phyloP scores from a whole-genome alignment of 2,888 invertebrate species.

The Tridacna crocea region DNA sequence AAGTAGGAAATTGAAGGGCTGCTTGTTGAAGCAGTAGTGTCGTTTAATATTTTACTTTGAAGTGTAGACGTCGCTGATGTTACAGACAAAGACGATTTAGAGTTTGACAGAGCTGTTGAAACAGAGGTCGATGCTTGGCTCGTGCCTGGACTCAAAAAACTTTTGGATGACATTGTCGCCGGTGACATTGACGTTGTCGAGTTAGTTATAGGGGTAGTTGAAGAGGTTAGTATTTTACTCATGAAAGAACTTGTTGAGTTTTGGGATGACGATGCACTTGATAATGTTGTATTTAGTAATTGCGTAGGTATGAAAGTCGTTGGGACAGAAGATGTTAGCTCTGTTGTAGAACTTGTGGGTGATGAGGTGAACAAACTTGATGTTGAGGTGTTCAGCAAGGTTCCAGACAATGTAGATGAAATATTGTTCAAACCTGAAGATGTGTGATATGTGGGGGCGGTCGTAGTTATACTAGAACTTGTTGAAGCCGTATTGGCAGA shows the following conservation, averaged over 20 bases:
- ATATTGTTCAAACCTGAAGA: background rate
- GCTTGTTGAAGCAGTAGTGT: background rate
- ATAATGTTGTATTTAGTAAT: too few species aligned
- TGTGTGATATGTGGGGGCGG: too few species aligned
- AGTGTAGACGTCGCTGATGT: too few species aligned
- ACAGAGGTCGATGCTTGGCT: too few species aligned
- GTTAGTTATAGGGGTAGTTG: too few species aligned
- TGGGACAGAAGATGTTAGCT: background rate
- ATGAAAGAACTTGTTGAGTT: too few species aligned
- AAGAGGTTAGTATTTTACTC: too few species aligned
- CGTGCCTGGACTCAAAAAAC: too few species aligned
- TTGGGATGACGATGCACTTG: too few species aligned
- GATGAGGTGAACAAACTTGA: background rate
- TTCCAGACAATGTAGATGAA: background rate
- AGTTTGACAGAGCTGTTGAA: background rate
- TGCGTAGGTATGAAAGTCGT: background rate
- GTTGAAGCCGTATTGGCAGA: background rate
- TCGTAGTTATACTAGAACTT: background rate
- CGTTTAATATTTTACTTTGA: too few species aligned
- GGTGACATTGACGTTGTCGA: too few species aligned
- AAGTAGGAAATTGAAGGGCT: background rate
- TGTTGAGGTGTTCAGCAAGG: background rate
- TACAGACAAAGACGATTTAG: background rate
- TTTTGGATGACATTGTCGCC: too few species aligned
- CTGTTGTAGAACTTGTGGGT: background rate